Percentiles rank a stretch among this genome's conserved stretches.
Evolutionary conservation across 2,797 vertebrate genomes (phyloP).

Genomic region (Gadopsis bispinosus): DNA sequence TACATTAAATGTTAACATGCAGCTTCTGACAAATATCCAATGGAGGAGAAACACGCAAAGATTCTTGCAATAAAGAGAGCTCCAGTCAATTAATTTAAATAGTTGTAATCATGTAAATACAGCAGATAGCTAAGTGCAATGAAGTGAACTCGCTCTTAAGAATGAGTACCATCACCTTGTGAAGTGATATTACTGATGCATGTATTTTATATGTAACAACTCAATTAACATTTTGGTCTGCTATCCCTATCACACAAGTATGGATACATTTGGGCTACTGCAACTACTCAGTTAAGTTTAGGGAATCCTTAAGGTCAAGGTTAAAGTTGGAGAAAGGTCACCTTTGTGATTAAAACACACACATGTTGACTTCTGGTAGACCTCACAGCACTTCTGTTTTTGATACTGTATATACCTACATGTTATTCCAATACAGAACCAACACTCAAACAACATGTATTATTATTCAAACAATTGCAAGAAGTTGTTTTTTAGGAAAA

Average conservation of each 20-base stretch:
- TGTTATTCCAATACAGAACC: not conserved
- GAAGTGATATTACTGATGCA: constrained; percentile 11
- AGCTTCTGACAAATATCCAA: constrained; percentile 38
- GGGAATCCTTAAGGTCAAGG: not conserved
- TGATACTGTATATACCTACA: not conserved
- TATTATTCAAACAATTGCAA: not conserved
- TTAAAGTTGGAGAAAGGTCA: not conserved
- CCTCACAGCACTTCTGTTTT: not conserved
- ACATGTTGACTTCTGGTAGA: not conserved
- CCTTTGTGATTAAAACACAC: not conserved
- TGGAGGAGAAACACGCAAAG: constrained; percentile 38
- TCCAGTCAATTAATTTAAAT: constrained; percentile 29
- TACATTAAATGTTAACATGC: constrained; percentile 50
- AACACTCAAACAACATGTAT: not conserved
- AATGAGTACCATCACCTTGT: constrained; percentile 19
- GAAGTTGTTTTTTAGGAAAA: not conserved
- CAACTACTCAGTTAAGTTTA: not conserved
- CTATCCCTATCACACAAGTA: not conserved
- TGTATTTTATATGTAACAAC: not conserved
- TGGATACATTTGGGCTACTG: not conserved
- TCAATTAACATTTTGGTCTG: constrained; percentile 5
- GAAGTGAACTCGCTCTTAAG: constrained; percentile 16
- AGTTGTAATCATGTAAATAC: constrained; percentile 34
- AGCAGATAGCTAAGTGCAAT: constrained; percentile 28
- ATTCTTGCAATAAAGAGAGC: constrained; percentile 14